Evolutionary conservation across 2,888 invertebrate species (phyloP).

Genomic region (Ditylenchus weischeri): DNA sequence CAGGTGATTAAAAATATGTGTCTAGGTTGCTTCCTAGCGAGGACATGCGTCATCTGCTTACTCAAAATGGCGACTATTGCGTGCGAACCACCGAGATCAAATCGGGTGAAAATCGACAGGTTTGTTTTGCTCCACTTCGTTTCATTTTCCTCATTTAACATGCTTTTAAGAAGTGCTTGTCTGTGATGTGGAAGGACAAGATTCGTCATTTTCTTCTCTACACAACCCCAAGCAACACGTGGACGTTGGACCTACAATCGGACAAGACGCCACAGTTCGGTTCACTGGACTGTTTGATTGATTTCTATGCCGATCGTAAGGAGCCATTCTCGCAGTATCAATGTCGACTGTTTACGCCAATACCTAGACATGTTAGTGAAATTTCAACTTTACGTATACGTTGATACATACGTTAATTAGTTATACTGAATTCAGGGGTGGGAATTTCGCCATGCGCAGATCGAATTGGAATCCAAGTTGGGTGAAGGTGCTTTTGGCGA

Average conservation of each 20-base stretch:
- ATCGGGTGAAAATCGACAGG: conserved; percentile 6
- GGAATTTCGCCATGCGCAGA: conserved; percentile 22
- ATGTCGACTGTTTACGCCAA: conserved; percentile 7
- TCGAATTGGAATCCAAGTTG: conserved; percentile 9
- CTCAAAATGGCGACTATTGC: conserved; percentile 11
- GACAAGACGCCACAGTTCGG: conserved; percentile 10
- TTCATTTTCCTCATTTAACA: background rate
- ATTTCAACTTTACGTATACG: background rate
- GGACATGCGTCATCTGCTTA: conserved; percentile 16
- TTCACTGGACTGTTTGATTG: conserved; percentile 4
- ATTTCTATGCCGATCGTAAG: conserved; percentile 1
- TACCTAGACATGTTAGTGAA: conserved; percentile 8
- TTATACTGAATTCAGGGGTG: conserved; percentile 9
- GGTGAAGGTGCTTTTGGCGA: conserved; percentile 24
- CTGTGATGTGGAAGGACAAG: conserved; percentile 13
- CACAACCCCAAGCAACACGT: conserved; percentile 2
- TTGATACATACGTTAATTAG: background rate
- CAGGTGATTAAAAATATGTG: no score
- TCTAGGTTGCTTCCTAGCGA: conserved; percentile 22
- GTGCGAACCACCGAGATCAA: conserved; percentile 19
- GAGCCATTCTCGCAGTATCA: background rate
- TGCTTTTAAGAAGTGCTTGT: conserved; percentile 18
- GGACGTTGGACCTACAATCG: background rate
- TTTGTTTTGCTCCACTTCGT: background rate
- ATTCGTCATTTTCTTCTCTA: conserved; percentile 14